Conservation (phyloP, 2,113 vertebrate species). For the Sinosuthora webbiana region DNA sequence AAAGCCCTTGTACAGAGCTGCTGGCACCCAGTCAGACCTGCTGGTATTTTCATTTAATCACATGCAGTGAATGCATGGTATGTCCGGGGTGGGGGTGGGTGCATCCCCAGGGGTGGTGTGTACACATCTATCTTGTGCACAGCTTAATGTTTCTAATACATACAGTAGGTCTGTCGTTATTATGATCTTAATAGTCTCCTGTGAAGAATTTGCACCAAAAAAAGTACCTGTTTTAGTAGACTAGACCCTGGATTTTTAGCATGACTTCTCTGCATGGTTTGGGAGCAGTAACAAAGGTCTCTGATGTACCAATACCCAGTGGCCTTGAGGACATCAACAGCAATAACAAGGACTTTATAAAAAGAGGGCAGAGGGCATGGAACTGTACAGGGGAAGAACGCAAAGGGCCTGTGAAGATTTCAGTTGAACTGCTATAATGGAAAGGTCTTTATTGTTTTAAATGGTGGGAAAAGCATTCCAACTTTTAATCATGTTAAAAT, state of each 20-base stretch:
- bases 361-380: neutral
- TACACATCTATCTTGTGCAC: neutral
- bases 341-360: neutral
- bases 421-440: neutral
- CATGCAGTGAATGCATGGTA: neutral
- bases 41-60: neutral
- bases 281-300: neutral
- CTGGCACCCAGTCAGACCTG: neutral
- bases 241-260: neutral
- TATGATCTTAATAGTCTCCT: neutral
- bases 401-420: conserved; percentile 24
- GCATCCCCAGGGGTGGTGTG: neutral
- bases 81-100: neutral
- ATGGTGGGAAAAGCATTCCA: neutral
- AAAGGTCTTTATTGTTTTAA: neutral
- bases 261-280: neutral
- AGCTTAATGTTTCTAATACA: neutral
- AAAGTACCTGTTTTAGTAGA: neutral
- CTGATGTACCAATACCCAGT: neutral
- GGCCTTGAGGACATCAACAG: neutral
- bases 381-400: neutral
- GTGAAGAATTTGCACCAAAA: neutral
- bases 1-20: neutral
- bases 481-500: neutral
- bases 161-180: neutral